These are phyloP conservation scores for Torymus tubicola DNA, from an alignment of 2,888 invertebrate species.

Conservation along the genomic window DNA sequence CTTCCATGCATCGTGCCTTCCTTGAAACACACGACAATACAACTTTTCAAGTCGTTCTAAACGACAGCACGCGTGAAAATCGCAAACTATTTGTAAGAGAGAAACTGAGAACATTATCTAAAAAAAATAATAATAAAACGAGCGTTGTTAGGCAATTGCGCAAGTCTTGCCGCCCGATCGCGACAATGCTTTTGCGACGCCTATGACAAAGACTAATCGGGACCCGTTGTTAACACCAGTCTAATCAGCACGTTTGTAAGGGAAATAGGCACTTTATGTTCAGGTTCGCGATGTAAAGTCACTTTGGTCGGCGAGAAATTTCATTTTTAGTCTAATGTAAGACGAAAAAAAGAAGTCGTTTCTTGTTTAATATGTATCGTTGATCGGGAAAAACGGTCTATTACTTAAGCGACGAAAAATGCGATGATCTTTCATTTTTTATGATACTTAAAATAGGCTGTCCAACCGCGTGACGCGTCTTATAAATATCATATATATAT, in stretches of 20 bases:
- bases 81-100: constrained; percentile 39
- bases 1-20: constrained; percentile 74
- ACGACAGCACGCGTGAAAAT: constrained; percentile 14
- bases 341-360: background rate
- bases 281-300: background rate
- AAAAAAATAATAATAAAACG: constrained; percentile 8
- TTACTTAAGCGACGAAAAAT: background rate
- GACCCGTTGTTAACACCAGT: constrained; percentile 36
- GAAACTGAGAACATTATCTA: background rate
- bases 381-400: background rate
- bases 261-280: background rate
- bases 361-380: background rate
- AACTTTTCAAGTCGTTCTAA: constrained; percentile 51
- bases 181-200: constrained; percentile 37
- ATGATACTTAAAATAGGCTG: background rate
- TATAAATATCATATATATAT: background rate
- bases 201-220: constrained; percentile 46
- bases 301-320: background rate
- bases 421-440: constrained; percentile 17
- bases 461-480: background rate
- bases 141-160: constrained; percentile 13
- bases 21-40: constrained; percentile 67
- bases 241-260: constrained; percentile 10
- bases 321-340: background rate
- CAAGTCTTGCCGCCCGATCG: constrained; percentile 33